Evolutionary conservation across 2,888 invertebrate species (phyloP).

Genomic region (Hypomecis atomaria): DNA sequence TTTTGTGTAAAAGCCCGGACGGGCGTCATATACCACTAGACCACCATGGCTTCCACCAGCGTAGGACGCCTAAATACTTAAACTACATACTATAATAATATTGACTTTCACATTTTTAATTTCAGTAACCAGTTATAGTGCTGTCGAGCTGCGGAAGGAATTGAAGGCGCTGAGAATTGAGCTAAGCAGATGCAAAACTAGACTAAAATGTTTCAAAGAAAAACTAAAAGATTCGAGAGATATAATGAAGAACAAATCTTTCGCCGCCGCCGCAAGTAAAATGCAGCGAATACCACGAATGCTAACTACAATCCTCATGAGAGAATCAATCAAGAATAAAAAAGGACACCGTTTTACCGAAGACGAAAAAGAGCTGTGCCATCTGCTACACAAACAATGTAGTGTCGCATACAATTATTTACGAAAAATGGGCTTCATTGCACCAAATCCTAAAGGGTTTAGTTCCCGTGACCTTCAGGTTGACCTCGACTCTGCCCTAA

Average conservation of each 20-base stretch:
- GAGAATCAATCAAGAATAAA: neutral
- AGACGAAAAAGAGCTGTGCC: slow-evolving; percentile 3
- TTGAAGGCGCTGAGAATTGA: too few species aligned
- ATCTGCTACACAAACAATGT: neutral
- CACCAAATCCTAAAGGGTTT: neutral
- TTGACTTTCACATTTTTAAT: too few species aligned
- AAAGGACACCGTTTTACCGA: slow-evolving; percentile 6
- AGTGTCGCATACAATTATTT: slow-evolving; percentile 4
- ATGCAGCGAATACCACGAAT: slow-evolving; percentile 4
- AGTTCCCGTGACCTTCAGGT: neutral
- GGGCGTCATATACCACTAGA: too few species aligned
- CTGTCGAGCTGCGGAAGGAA: too few species aligned
- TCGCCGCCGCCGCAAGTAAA: neutral
- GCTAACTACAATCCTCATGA: neutral
- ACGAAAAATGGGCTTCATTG: slow-evolving; percentile 4
- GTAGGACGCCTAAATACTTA: too few species aligned
- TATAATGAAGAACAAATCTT: neutral
- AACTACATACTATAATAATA: too few species aligned
- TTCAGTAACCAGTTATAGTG: too few species aligned
- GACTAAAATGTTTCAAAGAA: too few species aligned
- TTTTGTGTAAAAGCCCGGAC: too few species aligned
- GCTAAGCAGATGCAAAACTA: neutral
- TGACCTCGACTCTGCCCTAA: neutral
- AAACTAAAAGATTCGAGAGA: neutral
- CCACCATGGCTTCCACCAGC: too few species aligned